Conservation (phyloP, 1,140 invertebrate genomes). For the Atopsyche davidsoni region DNA sequence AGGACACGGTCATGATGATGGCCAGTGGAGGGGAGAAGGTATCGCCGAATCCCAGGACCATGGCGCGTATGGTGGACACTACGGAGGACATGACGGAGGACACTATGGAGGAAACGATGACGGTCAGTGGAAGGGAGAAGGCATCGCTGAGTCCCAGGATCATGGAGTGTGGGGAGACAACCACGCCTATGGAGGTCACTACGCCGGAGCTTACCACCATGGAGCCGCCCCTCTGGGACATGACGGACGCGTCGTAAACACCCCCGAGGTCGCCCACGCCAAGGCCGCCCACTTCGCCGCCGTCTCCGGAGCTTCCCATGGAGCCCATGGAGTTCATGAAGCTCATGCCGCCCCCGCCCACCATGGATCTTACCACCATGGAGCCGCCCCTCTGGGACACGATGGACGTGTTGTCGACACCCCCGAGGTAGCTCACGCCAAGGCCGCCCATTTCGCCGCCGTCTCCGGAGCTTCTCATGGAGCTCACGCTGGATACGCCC, state of each 20-base stretch:
- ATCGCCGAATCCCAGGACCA: constrained; percentile 13
- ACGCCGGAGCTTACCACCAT: constrained; percentile 23
- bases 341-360: constrained; percentile 4
- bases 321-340: constrained; percentile 17
- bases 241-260: constrained; percentile 38
- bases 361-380: constrained; percentile 11
- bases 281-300: constrained; percentile 40
- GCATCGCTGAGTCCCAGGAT: constrained; percentile 14
- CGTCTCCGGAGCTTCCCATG: constrained; percentile 32
- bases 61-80: background rate
- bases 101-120: no score
- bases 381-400: constrained; percentile 17
- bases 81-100: constrained; percentile 2
- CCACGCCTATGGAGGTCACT: background rate
- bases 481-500: constrained; percentile 25
- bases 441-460: constrained; percentile 39
- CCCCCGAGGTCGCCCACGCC: constrained; percentile 43
- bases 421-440: constrained; percentile 47
- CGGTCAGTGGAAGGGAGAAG: constrained; percentile 16
- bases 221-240: constrained; percentile 28
- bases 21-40: constrained; percentile 16
- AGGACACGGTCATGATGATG: constrained; percentile 4
- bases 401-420: constrained; percentile 41
- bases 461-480: constrained; percentile 29
- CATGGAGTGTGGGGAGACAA: background rate